Percentiles rank a stretch among this genome's conserved stretches.
Evolutionary conservation across 2,888 invertebrate species (phyloP).

Genomic region (Zelleria hepariella): DNA sequence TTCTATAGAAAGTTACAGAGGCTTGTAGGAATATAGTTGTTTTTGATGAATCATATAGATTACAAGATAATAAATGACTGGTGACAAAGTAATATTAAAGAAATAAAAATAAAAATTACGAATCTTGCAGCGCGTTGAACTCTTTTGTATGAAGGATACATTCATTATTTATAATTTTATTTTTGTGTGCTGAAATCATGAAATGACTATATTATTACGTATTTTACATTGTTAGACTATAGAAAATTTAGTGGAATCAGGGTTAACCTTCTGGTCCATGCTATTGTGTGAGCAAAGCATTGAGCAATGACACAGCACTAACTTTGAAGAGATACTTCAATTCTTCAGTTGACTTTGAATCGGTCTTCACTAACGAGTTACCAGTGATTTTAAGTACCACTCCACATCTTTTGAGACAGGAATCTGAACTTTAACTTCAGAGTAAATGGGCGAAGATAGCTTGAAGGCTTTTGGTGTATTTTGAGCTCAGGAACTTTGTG

Average conservation of each 20-base stretch:
- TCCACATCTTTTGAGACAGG: background rate
- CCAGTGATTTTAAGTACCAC: constrained; percentile 4
- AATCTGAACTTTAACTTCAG: background rate
- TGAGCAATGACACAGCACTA: constrained; percentile 61
- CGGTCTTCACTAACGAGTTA: constrained; percentile 52
- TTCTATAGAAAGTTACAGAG: background rate
- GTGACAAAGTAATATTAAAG: no score
- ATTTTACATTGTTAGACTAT: background rate
- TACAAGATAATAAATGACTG: no score
- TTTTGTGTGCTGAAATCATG: background rate
- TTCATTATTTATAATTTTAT: background rate
- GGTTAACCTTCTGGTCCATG: constrained; percentile 25
- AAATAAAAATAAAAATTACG: no score
- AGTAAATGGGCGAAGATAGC: background rate
- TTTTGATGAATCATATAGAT: no score
- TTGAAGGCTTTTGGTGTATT: background rate
- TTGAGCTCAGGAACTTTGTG: background rate
- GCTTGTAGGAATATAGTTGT: no score
- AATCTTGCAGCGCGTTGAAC: background rate
- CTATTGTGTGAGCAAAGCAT: constrained; percentile 21
- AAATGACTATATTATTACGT: no score
- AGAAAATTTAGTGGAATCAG: background rate
- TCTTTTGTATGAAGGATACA: background rate
- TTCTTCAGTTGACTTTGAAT: constrained; percentile 56
- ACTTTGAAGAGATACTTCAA: constrained; percentile 63